Evolutionary conservation across 2,797 vertebrate species (phyloP), one percentile per base, ranked within the genome.

Genomic region (Dipus sagitta): DNA sequence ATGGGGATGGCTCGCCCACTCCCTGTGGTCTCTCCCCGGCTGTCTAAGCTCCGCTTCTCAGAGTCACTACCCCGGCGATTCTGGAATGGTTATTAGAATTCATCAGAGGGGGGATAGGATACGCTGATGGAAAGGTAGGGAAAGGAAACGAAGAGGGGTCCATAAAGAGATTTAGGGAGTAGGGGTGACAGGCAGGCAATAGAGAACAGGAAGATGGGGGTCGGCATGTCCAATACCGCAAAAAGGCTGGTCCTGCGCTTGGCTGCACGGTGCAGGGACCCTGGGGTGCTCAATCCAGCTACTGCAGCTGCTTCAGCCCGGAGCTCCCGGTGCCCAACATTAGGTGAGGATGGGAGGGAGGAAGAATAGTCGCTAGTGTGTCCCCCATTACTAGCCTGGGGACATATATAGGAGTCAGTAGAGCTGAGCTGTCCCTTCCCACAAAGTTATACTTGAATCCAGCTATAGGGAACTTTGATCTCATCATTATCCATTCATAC

Each of bases 331-430:
- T 99, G 99, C 95, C 98, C 97, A 54, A 99, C 98, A 78, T 99
- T 99, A n/a, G 99, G 99, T 18, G 99, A 99, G 97, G 99, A 99
- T 0, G 99, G 99, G 96, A 99, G 98, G 20, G 99, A 99, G 96
- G 98, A 99, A 34, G 99, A 98, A 98, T 99, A 99, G 97, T 99
- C 99, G 15, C 98, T 98, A 91, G 98, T 98, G 96, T 99, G 99
- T 97, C 99, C 99, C 0, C 99, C 99, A 1, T 99, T 99, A 98
- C 98, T 99, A 97, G 99, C 98, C 99, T 99, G 98, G 58, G 47
- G 68, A 75, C 23, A 65, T 23, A 96, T 0, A 11, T 74, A 95
- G 23, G 76, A 72, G 74, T 94, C 76, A 92, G 86, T 20, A 79
- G 96, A 96, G 42, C 12, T 34, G 5, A 71, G 60, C 26, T 64